Evolutionary conservation across 2,113 vertebrate genomes (phyloP).

Genomic region (Octodon degus): DNA sequence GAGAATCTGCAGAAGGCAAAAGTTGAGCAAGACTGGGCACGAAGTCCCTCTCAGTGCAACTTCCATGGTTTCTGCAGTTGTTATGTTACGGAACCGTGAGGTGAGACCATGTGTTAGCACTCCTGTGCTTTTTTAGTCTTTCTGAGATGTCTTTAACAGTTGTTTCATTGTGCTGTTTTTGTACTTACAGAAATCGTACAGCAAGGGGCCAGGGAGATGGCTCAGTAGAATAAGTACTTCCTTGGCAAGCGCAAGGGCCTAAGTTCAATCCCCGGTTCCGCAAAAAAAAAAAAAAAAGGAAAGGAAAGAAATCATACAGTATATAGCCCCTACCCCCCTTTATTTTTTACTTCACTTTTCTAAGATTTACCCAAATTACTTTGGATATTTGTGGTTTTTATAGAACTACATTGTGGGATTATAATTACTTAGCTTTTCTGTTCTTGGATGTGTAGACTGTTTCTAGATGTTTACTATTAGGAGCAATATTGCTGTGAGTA

Average conservation of each 20-base stretch:
- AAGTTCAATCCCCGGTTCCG: too few relatives aligned
- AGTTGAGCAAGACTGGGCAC: background rate
- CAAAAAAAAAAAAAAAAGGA: too few relatives aligned
- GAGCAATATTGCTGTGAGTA: background rate
- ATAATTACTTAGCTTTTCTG: background rate
- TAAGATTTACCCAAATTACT: constrained; percentile 22
- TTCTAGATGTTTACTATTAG: background rate
- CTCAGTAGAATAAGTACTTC: too few relatives aligned
- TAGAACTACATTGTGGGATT: background rate
- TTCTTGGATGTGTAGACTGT: background rate
- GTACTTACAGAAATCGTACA: background rate
- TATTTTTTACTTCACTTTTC: background rate
- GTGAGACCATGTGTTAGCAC: background rate
- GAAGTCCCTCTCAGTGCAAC: background rate
- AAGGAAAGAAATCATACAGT: background rate
- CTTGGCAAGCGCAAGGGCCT: too few relatives aligned
- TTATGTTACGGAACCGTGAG: background rate
- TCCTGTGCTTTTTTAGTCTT: constrained; percentile 25
- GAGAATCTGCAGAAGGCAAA: background rate
- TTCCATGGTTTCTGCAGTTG: background rate
- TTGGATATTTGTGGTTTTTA: background rate
- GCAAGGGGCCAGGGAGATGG: too few relatives aligned
- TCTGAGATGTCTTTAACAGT: background rate
- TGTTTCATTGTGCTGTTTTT: constrained; percentile 15
- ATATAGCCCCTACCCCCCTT: background rate